Conservation (phyloP, 2,888 invertebrate genomes). For the Pteria penguin region DNA sequence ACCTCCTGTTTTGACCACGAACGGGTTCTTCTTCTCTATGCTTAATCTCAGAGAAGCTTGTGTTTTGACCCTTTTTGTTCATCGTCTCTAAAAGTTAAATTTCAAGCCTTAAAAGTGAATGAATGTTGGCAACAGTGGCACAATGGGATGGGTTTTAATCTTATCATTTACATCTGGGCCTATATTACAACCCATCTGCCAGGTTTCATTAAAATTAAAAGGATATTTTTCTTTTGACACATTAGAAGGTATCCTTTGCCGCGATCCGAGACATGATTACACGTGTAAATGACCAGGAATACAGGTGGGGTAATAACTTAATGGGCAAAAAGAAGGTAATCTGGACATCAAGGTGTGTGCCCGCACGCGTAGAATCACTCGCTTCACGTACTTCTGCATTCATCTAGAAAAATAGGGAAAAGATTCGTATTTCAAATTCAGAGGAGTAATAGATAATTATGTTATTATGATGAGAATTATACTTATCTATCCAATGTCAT, state of each 20-base stretch:
- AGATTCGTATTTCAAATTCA: too few species aligned
- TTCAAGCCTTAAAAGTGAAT: slow-evolving; percentile 1
- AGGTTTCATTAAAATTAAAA: not conserved
- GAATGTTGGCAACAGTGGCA: not conserved
- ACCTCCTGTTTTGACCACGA: slow-evolving; percentile 17
- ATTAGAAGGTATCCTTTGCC: not conserved
- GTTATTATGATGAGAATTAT: too few species aligned
- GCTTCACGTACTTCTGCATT: too few species aligned
- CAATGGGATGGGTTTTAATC: slow-evolving; percentile 25
- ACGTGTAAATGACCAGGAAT: too few species aligned
- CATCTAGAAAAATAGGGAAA: too few species aligned
- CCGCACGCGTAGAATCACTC: too few species aligned
- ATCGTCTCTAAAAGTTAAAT: slow-evolving; percentile 14
- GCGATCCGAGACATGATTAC: not conserved
- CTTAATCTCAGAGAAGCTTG: slow-evolving; percentile 18
- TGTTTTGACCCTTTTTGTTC: slow-evolving; percentile 29
- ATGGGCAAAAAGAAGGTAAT: too few species aligned
- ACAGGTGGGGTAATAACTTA: too few species aligned
- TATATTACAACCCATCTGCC: not conserved
- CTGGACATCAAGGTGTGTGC: too few species aligned
- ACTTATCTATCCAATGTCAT: too few species aligned
- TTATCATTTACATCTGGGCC: slow-evolving; percentile 21
- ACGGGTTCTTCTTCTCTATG: slow-evolving; percentile 10
- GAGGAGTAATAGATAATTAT: too few species aligned
- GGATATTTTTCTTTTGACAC: not conserved